Evolutionary conservation across 2,888 invertebrate genomes (phyloP).

Genomic region (Tanaodytes sp.): DNA sequence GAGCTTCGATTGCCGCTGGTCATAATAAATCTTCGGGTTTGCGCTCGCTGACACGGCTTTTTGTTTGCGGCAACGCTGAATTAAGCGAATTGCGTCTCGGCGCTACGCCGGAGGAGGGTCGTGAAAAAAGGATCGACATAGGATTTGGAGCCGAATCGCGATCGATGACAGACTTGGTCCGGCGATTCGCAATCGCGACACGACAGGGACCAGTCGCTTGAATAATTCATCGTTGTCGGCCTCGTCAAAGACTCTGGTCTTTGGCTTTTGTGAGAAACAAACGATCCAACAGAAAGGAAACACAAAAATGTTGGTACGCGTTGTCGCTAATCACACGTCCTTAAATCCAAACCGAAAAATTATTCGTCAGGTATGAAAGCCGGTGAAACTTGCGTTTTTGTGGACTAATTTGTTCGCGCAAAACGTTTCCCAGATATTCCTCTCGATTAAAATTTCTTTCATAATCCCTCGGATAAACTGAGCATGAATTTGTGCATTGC

Average conservation of each 20-base stretch:
- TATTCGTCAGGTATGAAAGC: too few species aligned
- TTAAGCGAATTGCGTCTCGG: constrained; percentile 44
- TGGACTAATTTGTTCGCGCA: constrained; percentile 30
- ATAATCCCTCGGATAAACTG: too few species aligned
- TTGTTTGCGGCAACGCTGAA: constrained; percentile 44
- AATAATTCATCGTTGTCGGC: constrained; percentile 70
- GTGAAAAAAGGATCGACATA: constrained; percentile 17
- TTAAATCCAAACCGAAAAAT: too few species aligned
- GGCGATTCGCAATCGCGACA: constrained; percentile 68
- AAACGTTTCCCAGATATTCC: constrained; percentile 34
- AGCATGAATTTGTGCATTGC: too few species aligned
- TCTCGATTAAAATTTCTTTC: constrained; percentile 48
- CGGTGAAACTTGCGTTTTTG: constrained; percentile 28
- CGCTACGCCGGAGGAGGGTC: constrained; percentile 12
- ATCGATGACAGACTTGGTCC: constrained; percentile 43
- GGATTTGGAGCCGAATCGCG: constrained; percentile 36
- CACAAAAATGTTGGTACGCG: neutral
- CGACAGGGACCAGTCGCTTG: constrained; percentile 67
- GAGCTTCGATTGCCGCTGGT: constrained; percentile 37
- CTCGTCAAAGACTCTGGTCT: constrained; percentile 66
- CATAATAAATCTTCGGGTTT: constrained; percentile 51
- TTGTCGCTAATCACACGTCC: constrained; percentile 12
- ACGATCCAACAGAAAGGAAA: constrained; percentile 24
- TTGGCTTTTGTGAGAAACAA: constrained; percentile 45
- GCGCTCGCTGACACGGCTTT: constrained; percentile 47